Evolutionary conservation across 2,888 invertebrate species (phyloP), one percentile per base, ranked within the genome.

Genomic region (Caenorhabditis zanzibari): DNA sequence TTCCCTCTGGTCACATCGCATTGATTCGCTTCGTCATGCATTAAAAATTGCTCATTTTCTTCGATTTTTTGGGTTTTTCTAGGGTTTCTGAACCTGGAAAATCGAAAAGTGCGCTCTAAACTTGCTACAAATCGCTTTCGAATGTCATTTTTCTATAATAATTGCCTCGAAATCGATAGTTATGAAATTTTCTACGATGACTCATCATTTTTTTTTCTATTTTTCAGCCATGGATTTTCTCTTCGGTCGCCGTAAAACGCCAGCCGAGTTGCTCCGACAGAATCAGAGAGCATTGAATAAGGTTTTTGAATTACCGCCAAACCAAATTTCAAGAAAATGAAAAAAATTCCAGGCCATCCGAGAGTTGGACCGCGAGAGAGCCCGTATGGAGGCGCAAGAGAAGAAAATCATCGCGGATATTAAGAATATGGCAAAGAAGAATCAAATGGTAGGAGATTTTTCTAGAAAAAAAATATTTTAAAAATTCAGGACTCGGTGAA

Each of bases 381-480:
- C 69, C 24, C 80, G 87, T n/a, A 97, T 99, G 97, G 98, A 99
- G 93, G 96, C 96, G 91, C 98, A 98, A 93, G 99, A 99, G 93
- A 99, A 99, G 93, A 99, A 98, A 94, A 95, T 98, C 84, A 99
- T 99, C 84, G 95, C 95, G 0, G 99, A 99, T 92, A 99, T 99
- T 85, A 99, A 99, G 93, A 98, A 98, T 94, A 95, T 98, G 93
- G 99, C 99, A 0, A 99, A 99, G 93, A 96, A 97, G 92, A 97
- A 97, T 16, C 99, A 99, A 94, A 99, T 99, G 97, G 96, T 96
- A 93, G 92, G 28, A 32, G 5, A 22, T 75, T 56, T 44, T 32
- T 28, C n/a, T n/a, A n/a, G 16, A 69, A 69, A 35, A 2, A 2
- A 28, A 16, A 10, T n/a, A 35, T 47, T 35, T 32, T 26, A n/a